Conservation (phyloP, 2,797 vertebrate species). For the Hemitrygon akajei region DNA sequence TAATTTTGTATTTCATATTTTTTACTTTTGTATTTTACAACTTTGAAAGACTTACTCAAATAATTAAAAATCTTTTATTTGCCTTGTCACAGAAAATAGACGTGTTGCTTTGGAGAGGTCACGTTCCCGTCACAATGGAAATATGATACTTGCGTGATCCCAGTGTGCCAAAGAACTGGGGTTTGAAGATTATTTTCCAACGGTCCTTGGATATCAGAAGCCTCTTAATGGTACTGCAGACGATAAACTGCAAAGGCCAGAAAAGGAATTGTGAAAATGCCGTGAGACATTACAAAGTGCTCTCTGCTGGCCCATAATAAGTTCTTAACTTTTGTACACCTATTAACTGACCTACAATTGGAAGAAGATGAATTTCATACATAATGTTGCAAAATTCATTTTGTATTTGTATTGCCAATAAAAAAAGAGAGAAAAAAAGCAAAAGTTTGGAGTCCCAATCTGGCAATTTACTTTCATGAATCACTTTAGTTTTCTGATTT, state of each 20-base stretch:
- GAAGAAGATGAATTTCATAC: neutral
- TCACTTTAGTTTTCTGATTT: neutral
- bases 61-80: constrained; percentile 51
- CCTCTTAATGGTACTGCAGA: neutral
- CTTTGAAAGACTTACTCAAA: constrained; percentile 41
- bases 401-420: constrained; percentile 5
- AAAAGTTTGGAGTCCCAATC: neutral
- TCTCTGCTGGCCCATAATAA: neutral
- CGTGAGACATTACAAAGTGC: neutral
- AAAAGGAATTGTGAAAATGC: constrained; percentile 21
- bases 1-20: constrained; percentile 52
- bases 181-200: constrained; percentile 51
- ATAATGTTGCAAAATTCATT: neutral
- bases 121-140: constrained; percentile 84
- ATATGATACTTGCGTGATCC: constrained; percentile 75
- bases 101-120: constrained; percentile 86
- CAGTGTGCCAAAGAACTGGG: constrained; percentile 71
- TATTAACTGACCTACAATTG: neutral
- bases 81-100: constrained; percentile 78
- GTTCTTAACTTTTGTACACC: constrained; percentile 15
- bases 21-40: neutral
- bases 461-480: neutral
- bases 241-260: neutral
- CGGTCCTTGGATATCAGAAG: constrained; percentile 16
- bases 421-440: neutral